Percentiles rank a stretch among this genome's conserved stretches.
These are phyloP conservation scores for Drosophila parvula DNA, from an alignment of 1,140 invertebrate genomes.

Conservation along the genomic window DNA sequence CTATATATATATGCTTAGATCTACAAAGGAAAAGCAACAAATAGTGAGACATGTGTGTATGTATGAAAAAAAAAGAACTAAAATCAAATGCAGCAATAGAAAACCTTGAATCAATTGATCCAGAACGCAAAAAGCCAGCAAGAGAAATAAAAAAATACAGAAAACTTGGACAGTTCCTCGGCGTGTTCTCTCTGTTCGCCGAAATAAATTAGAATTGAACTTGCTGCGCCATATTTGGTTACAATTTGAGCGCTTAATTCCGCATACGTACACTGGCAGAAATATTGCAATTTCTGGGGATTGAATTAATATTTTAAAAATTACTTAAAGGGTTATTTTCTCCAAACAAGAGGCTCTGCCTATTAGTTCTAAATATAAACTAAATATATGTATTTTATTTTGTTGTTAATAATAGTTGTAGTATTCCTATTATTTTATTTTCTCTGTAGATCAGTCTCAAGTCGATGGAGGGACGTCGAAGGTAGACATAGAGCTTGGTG, in stretches of 20 bases:
- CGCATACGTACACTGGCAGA: conserved; percentile 60
- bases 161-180: conserved; percentile 47
- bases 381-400: neutral
- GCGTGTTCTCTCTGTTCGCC: conserved; percentile 39
- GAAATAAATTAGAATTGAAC: conserved; percentile 82
- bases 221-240: conserved; percentile 82
- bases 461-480: conserved; percentile 1
- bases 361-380: no score
- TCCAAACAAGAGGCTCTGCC: no score
- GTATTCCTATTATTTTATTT: no score
- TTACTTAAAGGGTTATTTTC: neutral
- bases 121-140: conserved; percentile 66
- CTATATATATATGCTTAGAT: neutral
- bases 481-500: conserved; percentile 38
- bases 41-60: conserved; percentile 19
- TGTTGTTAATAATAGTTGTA: neutral
- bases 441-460: neutral
- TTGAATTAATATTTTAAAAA: no score
- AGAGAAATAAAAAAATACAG: conserved; percentile 38
- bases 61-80: conserved; percentile 33
- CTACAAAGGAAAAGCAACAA: neutral
- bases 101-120: conserved; percentile 83
- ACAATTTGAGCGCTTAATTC: conserved; percentile 80
- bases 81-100: conserved; percentile 72
- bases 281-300: neutral